Conservation (phyloP, 1,140 invertebrate genomes). For the Aculops lycopersici region DNA sequence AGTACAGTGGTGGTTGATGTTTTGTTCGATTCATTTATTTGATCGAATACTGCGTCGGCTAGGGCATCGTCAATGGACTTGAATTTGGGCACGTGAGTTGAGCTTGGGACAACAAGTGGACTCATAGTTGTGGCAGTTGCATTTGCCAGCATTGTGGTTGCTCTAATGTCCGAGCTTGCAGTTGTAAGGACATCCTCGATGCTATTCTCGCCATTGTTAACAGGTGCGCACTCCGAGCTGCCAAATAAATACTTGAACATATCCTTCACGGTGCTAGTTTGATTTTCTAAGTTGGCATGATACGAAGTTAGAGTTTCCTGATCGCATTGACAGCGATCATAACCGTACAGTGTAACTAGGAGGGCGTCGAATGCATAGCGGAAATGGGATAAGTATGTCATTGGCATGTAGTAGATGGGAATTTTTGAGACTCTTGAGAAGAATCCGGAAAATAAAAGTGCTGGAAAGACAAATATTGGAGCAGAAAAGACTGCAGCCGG, state of each 20-base stretch:
- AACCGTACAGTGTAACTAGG: conserved; percentile 63
- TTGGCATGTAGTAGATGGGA: conserved; percentile 29
- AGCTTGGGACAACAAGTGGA: no score
- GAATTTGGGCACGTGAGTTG: neutral
- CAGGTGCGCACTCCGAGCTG: neutral
- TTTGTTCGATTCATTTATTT: no score
- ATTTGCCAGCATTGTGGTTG: no score
- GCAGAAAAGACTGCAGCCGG: conserved; percentile 50
- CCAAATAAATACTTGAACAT: neutral
- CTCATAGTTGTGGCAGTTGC: no score
- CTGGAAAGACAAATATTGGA: conserved; percentile 53
- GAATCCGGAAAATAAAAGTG: conserved; percentile 56
- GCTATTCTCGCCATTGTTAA: no score
- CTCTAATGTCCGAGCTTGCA: no score
- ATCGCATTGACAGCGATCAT: conserved; percentile 26
- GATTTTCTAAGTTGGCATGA: neutral
- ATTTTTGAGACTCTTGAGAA: conserved; percentile 78
- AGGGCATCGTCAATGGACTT: neutral
- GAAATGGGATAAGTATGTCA: conserved; percentile 49
- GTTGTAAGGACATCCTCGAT: no score
- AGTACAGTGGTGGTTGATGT: neutral
- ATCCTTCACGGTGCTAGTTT: neutral
- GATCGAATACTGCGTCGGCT: neutral
- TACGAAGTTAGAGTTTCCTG: neutral
- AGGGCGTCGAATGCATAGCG: conserved; percentile 66